phyloP scores from a whole-genome alignment of 2,888 invertebrate genomes.

The Agrilus biguttatus region DNA sequence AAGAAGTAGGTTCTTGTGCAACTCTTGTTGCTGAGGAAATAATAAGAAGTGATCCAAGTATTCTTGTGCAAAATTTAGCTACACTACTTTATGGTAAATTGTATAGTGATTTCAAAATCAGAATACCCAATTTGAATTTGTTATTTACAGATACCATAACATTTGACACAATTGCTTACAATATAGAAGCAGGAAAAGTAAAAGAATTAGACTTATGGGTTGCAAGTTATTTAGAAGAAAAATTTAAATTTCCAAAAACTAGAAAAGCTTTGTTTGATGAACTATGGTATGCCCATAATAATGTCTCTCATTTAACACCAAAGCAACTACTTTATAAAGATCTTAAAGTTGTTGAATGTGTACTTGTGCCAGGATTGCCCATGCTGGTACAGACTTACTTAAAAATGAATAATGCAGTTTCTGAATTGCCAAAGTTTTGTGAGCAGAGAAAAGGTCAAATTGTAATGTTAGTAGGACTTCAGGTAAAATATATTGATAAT shows the following conservation, averaged over 20 bases:
- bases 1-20: constrained; percentile 66
- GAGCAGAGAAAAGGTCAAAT: constrained; percentile 27
- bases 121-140: neutral
- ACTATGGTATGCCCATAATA: constrained; percentile 48
- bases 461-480: constrained; percentile 49
- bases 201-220: constrained; percentile 50
- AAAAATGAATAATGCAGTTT: constrained; percentile 30
- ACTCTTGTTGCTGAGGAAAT: constrained; percentile 54
- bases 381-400: constrained; percentile 47
- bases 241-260: constrained; percentile 30
- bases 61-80: constrained; percentile 26
- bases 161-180: constrained; percentile 68
- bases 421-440: constrained; percentile 38
- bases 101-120: neutral
- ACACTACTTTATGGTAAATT: constrained; percentile 33
- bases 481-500: constrained; percentile 20
- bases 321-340: constrained; percentile 62
- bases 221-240: constrained; percentile 39
- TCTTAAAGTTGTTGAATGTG: constrained; percentile 47
- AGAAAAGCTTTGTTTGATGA: constrained; percentile 34
- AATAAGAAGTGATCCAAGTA: constrained; percentile 22
- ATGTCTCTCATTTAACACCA: constrained; percentile 48
- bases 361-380: constrained; percentile 41
- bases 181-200: constrained; percentile 47
- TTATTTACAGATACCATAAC: constrained; percentile 57